These are phyloP conservation scores for Brachionus rubens DNA, from an alignment of 1,140 invertebrate species.

Conservation along the genomic window DNA sequence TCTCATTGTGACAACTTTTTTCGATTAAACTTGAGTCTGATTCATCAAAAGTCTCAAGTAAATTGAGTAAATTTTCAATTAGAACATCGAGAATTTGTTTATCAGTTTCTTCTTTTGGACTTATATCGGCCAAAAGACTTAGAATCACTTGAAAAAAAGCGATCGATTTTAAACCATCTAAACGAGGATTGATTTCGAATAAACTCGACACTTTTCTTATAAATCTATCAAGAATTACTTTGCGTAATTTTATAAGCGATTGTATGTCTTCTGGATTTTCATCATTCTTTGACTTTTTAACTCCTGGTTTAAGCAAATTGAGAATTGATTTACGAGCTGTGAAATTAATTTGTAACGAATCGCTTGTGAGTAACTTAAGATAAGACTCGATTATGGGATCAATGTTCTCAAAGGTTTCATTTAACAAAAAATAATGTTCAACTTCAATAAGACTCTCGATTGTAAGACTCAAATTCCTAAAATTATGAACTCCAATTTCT, in stretches of 20 bases:
- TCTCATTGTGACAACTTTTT: neutral
- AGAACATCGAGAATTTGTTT: neutral
- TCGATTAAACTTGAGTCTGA: neutral
- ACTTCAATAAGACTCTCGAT: slow-evolving; percentile 9
- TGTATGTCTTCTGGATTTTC: neutral
- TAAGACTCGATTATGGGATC: neutral
- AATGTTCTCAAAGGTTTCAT: neutral
- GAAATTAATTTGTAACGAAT: slow-evolving; percentile 9
- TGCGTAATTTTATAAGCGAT: neutral
- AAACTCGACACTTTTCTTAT: neutral
- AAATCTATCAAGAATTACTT: neutral
- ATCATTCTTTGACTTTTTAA: neutral
- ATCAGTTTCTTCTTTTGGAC: slow-evolving; percentile 23
- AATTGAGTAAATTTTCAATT: neutral
- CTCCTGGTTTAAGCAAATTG: neutral
- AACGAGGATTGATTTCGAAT: neutral
- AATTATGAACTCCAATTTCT: neutral
- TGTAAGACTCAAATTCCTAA: slow-evolving; percentile 7
- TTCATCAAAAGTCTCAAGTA: neutral
- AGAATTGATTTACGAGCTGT: neutral
- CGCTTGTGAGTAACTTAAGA: neutral
- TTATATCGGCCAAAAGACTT: neutral
- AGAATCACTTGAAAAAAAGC: slow-evolving; percentile 43
- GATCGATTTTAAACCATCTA: slow-evolving; percentile 44
- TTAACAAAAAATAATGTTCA: neutral